These are phyloP conservation scores for Sanderia malayensis DNA, from an alignment of 30 jellyfish, hydroid and myxozoan species.

Conservation along the genomic window DNA sequence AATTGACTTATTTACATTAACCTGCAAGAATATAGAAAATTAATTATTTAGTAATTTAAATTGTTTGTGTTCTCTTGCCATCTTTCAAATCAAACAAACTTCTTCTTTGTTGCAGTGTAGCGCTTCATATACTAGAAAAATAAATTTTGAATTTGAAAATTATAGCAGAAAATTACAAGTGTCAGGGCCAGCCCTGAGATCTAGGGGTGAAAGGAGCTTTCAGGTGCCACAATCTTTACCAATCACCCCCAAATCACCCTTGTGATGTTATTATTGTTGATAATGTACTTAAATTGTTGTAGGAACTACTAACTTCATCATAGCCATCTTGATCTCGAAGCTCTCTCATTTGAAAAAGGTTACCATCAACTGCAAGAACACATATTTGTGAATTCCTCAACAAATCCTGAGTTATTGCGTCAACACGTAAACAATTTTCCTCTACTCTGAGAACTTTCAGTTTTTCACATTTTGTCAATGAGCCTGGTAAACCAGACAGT, in stretches of 20 bases:
- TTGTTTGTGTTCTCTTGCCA: constrained; percentile 10
- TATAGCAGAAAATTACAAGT: too few relatives aligned
- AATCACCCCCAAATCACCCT: too few relatives aligned
- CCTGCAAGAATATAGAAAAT: too few relatives aligned
- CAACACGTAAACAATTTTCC: constrained; percentile 78
- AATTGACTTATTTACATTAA: too few relatives aligned
- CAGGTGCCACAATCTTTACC: too few relatives aligned
- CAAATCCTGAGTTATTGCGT: constrained; percentile 69
- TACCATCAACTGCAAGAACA: constrained; percentile 86
- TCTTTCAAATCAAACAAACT: constrained; percentile 37
- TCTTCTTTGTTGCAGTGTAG: constrained; percentile 83
- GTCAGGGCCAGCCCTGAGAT: too few relatives aligned
- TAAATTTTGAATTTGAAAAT: too few relatives aligned
- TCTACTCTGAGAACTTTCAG: constrained; percentile 86
- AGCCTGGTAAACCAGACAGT: constrained; percentile 38
- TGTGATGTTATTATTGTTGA: too few relatives aligned
- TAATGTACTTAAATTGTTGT: too few relatives aligned
- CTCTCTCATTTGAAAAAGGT: constrained; percentile 69
- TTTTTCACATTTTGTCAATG: constrained; percentile 69
- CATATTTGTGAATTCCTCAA: constrained; percentile 68
- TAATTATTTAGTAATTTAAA: too few relatives aligned
- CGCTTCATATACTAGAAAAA: constrained; percentile 74
- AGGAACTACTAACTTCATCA: constrained; percentile 80
- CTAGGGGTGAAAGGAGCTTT: too few relatives aligned
- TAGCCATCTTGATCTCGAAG: constrained; percentile 91